These are phyloP conservation scores for Scortum barcoo DNA, from an alignment of 2,113 vertebrate species.

Conservation along the genomic window DNA sequence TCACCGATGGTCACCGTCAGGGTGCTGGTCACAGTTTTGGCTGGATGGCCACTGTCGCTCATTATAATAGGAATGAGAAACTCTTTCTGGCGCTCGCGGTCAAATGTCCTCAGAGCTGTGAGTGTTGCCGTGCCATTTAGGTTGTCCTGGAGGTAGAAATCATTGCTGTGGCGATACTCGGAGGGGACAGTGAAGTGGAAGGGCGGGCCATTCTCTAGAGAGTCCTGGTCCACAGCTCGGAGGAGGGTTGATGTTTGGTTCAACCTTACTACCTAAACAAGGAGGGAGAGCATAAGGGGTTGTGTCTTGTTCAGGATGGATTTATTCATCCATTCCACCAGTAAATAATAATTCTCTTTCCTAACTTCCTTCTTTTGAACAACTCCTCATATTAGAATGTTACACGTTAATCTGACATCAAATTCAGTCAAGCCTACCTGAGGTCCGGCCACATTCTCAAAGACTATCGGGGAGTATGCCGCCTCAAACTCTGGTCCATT, in stretches of 20 bases:
- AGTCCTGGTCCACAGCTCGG: conserved; percentile 85
- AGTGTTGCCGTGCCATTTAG: conserved; percentile 89
- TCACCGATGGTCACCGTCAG: conserved; percentile 91
- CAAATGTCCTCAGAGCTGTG: conserved; percentile 88
- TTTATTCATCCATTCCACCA: fast-evolving
- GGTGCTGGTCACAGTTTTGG: conserved; percentile 88
- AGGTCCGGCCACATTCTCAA: conserved; percentile 86
- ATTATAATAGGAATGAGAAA: conserved; percentile 89
- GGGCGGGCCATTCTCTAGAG: conserved; percentile 87
- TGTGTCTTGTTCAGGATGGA: not conserved
- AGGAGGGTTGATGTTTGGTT: conserved; percentile 89
- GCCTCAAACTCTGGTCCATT: conserved; percentile 91
- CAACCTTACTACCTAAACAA: conserved; percentile 83
- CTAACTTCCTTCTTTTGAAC: not conserved
- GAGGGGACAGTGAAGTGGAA: conserved; percentile 86
- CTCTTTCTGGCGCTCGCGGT: conserved; percentile 90
- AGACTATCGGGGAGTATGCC: conserved; percentile 86
- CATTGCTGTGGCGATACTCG: conserved; percentile 84
- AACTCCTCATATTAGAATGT: not conserved
- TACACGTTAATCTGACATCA: not conserved
- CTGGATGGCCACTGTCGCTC: conserved; percentile 89
- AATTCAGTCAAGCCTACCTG: conserved; percentile 63
- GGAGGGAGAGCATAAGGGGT: conserved; percentile 1
- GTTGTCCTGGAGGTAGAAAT: conserved; percentile 91
- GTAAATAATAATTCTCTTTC: not conserved